These are phyloP conservation scores for Epiblema foenella DNA, from an alignment of 2,888 invertebrate genomes.

Conservation along the genomic window DNA sequence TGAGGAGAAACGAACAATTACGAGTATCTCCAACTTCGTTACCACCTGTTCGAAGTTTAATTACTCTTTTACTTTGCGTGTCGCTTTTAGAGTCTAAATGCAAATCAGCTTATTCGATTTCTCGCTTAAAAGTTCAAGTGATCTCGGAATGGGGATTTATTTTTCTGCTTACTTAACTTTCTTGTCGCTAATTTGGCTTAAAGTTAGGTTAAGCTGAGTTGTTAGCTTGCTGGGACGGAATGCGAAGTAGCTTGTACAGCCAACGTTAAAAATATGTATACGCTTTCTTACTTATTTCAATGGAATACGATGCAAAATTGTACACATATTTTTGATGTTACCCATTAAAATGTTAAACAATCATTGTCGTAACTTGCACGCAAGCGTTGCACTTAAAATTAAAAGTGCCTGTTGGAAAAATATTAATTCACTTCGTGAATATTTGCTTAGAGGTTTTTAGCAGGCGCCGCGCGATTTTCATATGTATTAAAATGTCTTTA, in stretches of 20 bases:
- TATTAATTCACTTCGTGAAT: not conserved
- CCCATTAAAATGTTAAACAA: conserved; percentile 21
- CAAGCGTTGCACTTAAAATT: not conserved
- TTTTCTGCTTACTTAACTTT: conserved; percentile 44
- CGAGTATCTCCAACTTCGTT: conserved; percentile 30
- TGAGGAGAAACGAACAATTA: conserved; percentile 38
- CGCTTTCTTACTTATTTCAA: not conserved
- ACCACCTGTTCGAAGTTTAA: conserved; percentile 43
- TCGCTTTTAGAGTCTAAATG: conserved; percentile 28
- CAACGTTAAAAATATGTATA: not conserved
- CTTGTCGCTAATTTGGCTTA: conserved; percentile 41
- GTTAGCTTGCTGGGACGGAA: not conserved
- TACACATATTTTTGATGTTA: not conserved
- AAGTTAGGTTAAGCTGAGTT: conserved; percentile 13
- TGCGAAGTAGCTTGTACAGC: conserved; percentile 1
- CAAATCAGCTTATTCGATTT: conserved; percentile 43
- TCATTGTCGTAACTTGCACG: conserved; percentile 1
- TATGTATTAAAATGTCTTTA: not conserved
- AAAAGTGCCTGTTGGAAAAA: conserved; percentile 3
- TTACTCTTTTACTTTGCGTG: conserved; percentile 42
- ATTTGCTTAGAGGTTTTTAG: conserved; percentile 3
- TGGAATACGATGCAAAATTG: not conserved
- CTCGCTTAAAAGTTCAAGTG: conserved; percentile 40
- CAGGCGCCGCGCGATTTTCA: not conserved
- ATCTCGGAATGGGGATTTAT: conserved; percentile 41